A percentile compares a stretch with the other conserved stretches of the same genome.
Conservation (phyloP, 1,140 invertebrate species). For the Sogatella furcifera region DNA sequence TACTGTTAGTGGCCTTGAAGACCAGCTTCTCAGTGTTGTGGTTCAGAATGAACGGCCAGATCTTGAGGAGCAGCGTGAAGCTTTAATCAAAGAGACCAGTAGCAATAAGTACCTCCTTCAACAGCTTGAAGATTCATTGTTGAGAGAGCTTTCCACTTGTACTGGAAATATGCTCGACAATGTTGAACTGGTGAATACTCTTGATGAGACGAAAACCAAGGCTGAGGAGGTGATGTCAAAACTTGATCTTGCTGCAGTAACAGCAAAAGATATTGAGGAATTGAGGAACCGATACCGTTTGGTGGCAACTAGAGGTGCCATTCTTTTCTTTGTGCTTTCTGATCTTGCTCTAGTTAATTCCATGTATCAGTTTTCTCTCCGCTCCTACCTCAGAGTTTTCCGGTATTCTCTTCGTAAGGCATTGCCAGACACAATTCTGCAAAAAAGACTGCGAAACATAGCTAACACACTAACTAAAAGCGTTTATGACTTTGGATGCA, state of each 20-base stretch:
- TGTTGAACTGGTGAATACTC: slow-evolving; percentile 64
- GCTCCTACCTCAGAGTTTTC: slow-evolving; percentile 69
- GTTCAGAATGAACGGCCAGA: slow-evolving; percentile 72
- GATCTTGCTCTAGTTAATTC: slow-evolving; percentile 75
- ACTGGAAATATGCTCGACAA: slow-evolving; percentile 88
- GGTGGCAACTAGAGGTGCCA: slow-evolving; percentile 70
- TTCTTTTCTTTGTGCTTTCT: slow-evolving; percentile 78
- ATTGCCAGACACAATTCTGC: slow-evolving; percentile 57
- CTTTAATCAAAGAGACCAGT: slow-evolving; percentile 71
- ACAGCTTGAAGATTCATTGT: slow-evolving; percentile 68
- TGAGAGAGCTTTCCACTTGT: slow-evolving; percentile 69
- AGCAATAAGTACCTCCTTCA: slow-evolving; percentile 73
- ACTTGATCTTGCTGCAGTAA: slow-evolving; percentile 55
- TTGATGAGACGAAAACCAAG: slow-evolving; percentile 82
- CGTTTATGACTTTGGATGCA: slow-evolving; percentile 82
- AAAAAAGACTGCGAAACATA: slow-evolving; percentile 64
- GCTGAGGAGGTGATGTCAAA: slow-evolving; percentile 62
- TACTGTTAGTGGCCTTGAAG: slow-evolving; percentile 70
- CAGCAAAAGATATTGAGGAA: slow-evolving; percentile 66
- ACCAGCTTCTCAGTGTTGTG: slow-evolving; percentile 77
- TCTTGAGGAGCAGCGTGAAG: slow-evolving; percentile 75
- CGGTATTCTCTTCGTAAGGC: slow-evolving; percentile 65
- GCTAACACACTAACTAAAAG: slow-evolving; percentile 73
- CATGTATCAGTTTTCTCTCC: slow-evolving; percentile 88
- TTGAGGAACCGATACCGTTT: slow-evolving; percentile 70